phyloP scores from a whole-genome alignment of 2,797 vertebrate species.

The Siniperca obscura region DNA sequence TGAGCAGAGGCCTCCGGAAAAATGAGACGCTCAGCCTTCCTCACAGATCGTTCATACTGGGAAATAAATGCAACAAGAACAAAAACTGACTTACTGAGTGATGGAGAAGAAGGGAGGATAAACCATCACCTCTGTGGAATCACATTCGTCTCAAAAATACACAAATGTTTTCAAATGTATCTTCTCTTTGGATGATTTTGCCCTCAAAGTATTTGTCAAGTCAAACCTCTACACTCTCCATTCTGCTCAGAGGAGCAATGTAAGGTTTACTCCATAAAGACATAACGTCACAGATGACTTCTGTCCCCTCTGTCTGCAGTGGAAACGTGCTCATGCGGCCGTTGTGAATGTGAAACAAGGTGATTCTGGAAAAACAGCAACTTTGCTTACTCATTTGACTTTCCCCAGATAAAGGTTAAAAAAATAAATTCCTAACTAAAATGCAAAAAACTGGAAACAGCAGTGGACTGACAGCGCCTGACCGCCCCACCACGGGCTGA shows the following conservation, averaged over 20 bases:
- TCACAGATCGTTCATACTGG: neutral
- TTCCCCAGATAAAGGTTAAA: conserved; percentile 32
- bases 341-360: neutral
- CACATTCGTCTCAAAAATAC: neutral
- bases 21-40: neutral
- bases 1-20: neutral
- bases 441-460: conserved; percentile 4
- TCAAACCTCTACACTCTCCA: too few relatives aligned
- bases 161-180: neutral
- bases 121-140: neutral
- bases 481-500: conserved; percentile 12
- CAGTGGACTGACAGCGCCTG: conserved; percentile 4
- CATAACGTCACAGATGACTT: too few relatives aligned
- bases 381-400: neutral
- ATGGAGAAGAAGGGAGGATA: neutral
- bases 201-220: too few relatives aligned
- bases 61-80: neutral
- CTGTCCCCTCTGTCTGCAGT: neutral
- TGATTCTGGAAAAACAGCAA: neutral
- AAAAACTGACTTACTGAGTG: neutral
- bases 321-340: neutral
- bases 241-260: too few relatives aligned
- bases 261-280: too few relatives aligned
- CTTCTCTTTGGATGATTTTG: neutral
- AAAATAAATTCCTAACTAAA: conserved; percentile 4